Percentiles rank a stretch among this genome's conserved stretches.
These are phyloP conservation scores for Drosophila helvetica DNA, from an alignment of 2,888 invertebrate species.

Conservation along the genomic window DNA sequence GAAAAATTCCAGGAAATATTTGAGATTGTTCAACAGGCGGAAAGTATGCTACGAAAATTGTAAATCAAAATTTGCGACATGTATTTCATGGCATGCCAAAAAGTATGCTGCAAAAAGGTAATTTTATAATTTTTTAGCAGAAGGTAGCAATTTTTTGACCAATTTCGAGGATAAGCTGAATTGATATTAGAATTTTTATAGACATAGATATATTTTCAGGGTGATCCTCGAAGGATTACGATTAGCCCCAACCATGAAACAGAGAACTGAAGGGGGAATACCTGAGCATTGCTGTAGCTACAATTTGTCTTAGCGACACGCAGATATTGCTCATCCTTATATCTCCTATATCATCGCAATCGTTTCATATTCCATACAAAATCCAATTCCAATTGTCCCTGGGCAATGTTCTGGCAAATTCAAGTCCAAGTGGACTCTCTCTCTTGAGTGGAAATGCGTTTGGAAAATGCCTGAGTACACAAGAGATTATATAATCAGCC, in stretches of 20 bases:
- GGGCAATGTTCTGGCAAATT: slow-evolving; percentile 26
- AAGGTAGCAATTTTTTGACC: no score
- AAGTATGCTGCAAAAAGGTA: not conserved
- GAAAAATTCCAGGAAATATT: not conserved
- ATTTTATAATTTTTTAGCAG: no score
- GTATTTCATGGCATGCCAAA: not conserved
- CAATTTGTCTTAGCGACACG: not conserved
- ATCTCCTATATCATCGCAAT: not conserved
- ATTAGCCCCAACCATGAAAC: no score
- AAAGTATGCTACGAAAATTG: not conserved
- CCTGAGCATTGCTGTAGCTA: no score
- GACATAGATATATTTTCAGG: no score
- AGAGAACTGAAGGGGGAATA: no score
- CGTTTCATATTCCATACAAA: slow-evolving; percentile 3
- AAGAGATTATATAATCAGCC: slow-evolving; percentile 37
- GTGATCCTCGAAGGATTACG: no score
- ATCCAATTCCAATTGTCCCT: slow-evolving; percentile 42
- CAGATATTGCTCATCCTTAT: not conserved
- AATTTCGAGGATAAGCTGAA: no score
- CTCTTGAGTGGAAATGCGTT: slow-evolving; percentile 31
- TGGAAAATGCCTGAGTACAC: slow-evolving; percentile 25
- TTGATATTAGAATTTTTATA: no score
- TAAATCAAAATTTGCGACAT: not conserved
- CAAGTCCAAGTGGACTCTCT: slow-evolving; percentile 1
- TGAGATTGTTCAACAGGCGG: not conserved